Evolutionary conservation across 2,888 invertebrate species (phyloP).

Genomic region (Pogonocherus hispidulus): DNA sequence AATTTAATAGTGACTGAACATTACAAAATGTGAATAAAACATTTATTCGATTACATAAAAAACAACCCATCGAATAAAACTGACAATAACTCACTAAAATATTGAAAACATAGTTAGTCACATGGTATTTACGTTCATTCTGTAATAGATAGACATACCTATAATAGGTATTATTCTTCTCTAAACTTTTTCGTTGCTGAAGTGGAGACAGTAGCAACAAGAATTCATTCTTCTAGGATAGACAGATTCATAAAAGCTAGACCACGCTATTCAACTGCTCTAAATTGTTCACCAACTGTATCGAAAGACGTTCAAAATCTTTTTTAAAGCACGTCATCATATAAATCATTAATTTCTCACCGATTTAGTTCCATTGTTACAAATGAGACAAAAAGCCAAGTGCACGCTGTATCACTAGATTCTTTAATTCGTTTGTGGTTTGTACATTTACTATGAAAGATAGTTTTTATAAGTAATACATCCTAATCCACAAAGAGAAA

Average conservation of each 20-base stretch:
- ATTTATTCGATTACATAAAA: too few species aligned
- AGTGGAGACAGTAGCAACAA: too few species aligned
- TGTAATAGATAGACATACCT: too few species aligned
- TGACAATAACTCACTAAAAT: too few species aligned
- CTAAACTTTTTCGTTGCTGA: too few species aligned
- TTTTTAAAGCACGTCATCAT: conserved; percentile 7
- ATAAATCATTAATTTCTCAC: conserved; percentile 28
- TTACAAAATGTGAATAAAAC: too few species aligned
- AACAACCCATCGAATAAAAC: too few species aligned
- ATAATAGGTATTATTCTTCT: too few species aligned
- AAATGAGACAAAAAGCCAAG: background rate
- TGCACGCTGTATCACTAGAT: background rate
- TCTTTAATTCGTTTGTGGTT: conserved; percentile 10
- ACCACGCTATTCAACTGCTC: background rate
- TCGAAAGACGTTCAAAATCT: conserved; percentile 1
- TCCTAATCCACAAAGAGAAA: conserved; percentile 9
- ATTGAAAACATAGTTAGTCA: too few species aligned
- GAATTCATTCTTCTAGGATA: too few species aligned
- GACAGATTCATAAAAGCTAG: background rate
- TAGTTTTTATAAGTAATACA: background rate
- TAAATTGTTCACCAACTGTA: conserved; percentile 10
- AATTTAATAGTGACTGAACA: too few species aligned
- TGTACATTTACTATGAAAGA: conserved; percentile 8
- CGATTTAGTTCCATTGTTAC: conserved; percentile 2
- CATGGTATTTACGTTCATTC: too few species aligned